Evolutionary conservation across 2,113 vertebrate species (phyloP), one percentile per base, ranked within the genome.

Genomic region (Poeciliopsis prolifica): DNA sequence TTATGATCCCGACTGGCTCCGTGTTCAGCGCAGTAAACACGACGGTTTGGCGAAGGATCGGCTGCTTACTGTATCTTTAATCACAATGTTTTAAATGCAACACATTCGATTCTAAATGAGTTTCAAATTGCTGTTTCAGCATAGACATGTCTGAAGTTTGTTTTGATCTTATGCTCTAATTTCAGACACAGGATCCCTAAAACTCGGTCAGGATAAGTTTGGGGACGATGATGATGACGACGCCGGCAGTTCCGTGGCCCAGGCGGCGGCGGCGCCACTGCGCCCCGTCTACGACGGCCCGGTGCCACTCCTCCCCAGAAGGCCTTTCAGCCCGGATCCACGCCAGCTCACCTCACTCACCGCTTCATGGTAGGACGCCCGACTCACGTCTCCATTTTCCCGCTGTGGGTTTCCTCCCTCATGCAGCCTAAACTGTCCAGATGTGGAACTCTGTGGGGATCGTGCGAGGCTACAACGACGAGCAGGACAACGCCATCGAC

Each of bases 401-500:
- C 17, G 51, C 11, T 17, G 35, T 61, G 29, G 40, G 3, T 3
- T 31, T 44, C 24, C 22, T 2, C 15, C 6, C 17, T 1, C 17
- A 10, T 31, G 0, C 78, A 60, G 65, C 5, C 14, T 1, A 0
- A 3, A 0, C 24, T 78, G 24, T 78, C 37, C 69, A 99, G 98
- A 91, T 96, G 15, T 99, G 98, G 98, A 99, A 99, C 84, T 99
- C 97, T 0, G 72, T 97, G 61, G 98, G 97, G 0, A 96, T 98
- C 26, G 92, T 99, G 70, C 97, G 98, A 35, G 95, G 96, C 72
- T 99, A 99, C 93, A 97, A 95, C 9, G 98, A 99, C 10, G 97
- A 99, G 28, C 96, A 97, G 86, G 98, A 99, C 91, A 97, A 96
- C 28, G 97, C 98, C 74, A 95, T 99, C 0, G 98, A 99, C 13